phyloP scores from a whole-genome alignment of 1,140 invertebrate genomes.

The Stratiolaelaps scimitus region DNA sequence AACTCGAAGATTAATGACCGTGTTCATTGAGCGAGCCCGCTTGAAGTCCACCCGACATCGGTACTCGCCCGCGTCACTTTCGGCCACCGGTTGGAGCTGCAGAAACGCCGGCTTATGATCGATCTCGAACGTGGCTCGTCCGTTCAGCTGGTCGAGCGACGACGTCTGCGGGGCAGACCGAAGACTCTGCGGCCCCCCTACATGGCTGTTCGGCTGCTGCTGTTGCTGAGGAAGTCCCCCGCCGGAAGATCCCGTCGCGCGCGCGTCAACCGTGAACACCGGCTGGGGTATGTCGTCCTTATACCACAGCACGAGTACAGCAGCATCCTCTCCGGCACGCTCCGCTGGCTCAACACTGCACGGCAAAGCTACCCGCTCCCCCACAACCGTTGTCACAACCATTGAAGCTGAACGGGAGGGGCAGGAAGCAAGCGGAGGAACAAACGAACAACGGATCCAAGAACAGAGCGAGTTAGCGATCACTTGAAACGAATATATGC shows the following conservation, averaged over 20 bases:
- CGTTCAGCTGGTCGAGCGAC: constrained; percentile 27
- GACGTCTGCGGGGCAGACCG: constrained; percentile 10
- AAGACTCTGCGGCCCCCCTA: background rate
- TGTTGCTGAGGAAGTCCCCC: constrained; percentile 20
- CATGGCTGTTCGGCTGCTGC: constrained; percentile 25
- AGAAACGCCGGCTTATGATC: constrained; percentile 52
- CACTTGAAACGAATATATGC: too few relatives aligned
- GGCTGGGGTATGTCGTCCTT: constrained; percentile 65
- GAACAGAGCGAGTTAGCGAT: too few relatives aligned
- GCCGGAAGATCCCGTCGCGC: constrained; percentile 26
- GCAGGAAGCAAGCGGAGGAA: too few relatives aligned
- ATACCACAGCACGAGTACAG: constrained; percentile 81
- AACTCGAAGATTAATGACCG: constrained; percentile 73
- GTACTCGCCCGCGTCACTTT: constrained; percentile 68
- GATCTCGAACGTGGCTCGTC: constrained; percentile 37
- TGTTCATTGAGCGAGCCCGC: constrained; percentile 74
- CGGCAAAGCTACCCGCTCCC: constrained; percentile 41
- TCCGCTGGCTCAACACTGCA: constrained; percentile 59
- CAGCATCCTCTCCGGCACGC: constrained; percentile 56
- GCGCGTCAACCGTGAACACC: constrained; percentile 51
- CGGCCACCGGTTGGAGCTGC: constrained; percentile 63
- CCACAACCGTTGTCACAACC: too few relatives aligned
- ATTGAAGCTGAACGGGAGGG: too few relatives aligned
- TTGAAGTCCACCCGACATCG: constrained; percentile 76
- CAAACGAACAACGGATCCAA: too few relatives aligned